phyloP scores from a whole-genome alignment of 2,888 invertebrate species.

The Lithophane leautieri region DNA sequence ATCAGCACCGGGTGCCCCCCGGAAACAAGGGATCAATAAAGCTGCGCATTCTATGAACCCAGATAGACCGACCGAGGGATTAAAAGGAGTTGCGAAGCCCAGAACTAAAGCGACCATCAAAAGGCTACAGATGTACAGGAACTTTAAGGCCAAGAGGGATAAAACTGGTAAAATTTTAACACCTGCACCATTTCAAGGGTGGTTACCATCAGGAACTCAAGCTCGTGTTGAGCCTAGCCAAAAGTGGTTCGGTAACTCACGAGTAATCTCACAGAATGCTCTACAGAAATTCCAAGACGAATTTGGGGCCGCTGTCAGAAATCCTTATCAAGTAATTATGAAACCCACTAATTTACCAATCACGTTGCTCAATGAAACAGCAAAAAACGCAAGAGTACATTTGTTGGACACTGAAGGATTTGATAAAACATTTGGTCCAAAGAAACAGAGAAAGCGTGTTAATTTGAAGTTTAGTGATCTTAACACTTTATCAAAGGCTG shows the following conservation, averaged over 20 bases:
- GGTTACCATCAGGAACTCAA: constrained; percentile 96
- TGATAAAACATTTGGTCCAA: constrained; percentile 98
- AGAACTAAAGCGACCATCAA: constrained; percentile 98
- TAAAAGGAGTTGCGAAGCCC: constrained; percentile 96
- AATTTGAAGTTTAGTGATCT: constrained; percentile 94
- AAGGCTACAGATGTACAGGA: constrained; percentile 99
- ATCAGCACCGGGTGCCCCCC: constrained; percentile 93
- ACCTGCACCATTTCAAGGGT: constrained; percentile 98
- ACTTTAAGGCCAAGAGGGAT: constrained; percentile 98
- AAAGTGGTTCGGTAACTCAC: constrained; percentile 99
- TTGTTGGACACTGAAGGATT: constrained; percentile 98
- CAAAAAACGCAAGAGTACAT: constrained; percentile 97
- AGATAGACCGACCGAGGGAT: constrained; percentile 94
- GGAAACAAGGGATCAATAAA: constrained; percentile 95
- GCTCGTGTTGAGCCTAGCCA: constrained; percentile 99
- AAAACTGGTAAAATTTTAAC: constrained; percentile 96
- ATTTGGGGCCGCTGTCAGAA: constrained; percentile 97
- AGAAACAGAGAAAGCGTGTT: constrained; percentile 97
- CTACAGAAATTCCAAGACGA: constrained; percentile 98
- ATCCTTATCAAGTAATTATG: constrained; percentile 99
- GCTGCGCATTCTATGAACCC: constrained; percentile 99
- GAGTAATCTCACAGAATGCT: constrained; percentile 98
- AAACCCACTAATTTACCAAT: constrained; percentile 98
- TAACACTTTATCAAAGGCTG: constrained; percentile 93
- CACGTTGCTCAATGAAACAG: constrained; percentile 97